phyloP scores from a whole-genome alignment of 1,140 invertebrate species.

The Druon quercuslanigerum region DNA sequence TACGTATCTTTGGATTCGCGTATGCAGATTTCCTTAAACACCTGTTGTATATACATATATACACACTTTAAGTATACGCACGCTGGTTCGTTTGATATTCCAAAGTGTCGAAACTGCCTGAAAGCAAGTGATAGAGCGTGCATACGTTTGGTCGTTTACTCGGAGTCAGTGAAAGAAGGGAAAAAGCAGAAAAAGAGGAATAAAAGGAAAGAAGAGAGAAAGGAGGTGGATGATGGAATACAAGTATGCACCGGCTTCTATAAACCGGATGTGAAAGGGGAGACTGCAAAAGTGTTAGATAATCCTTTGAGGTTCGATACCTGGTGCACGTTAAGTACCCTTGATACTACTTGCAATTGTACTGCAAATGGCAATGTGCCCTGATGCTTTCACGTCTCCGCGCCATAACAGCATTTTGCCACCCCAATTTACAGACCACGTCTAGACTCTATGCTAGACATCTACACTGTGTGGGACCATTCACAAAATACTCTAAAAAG shows the following conservation, averaged over 20 bases:
- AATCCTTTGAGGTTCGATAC: slow-evolving; percentile 56
- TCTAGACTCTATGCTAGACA: too few species aligned
- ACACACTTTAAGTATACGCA: not conserved
- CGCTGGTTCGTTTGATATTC: slow-evolving; percentile 28
- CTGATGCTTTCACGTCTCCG: slow-evolving; percentile 45
- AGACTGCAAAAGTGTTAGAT: slow-evolving; percentile 46
- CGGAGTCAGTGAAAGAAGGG: slow-evolving; percentile 12
- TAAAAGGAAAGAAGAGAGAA: slow-evolving; percentile 4
- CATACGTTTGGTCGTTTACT: slow-evolving; percentile 34
- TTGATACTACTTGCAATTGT: slow-evolving; percentile 39
- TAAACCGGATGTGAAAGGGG: slow-evolving; percentile 33
- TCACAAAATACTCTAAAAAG: too few species aligned
- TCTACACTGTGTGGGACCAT: not conserved
- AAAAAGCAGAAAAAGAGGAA: not conserved
- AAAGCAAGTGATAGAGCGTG: slow-evolving; percentile 27
- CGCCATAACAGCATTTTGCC: slow-evolving; percentile 43
- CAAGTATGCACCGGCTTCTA: slow-evolving; percentile 18
- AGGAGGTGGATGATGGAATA: slow-evolving; percentile 22
- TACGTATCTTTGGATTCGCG: slow-evolving; percentile 7
- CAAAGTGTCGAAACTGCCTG: slow-evolving; percentile 35
- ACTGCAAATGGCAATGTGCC: slow-evolving; percentile 51
- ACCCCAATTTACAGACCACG: not conserved
- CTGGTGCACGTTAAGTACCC: slow-evolving; percentile 36
- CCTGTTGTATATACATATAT: not conserved
- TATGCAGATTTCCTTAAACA: slow-evolving; percentile 3